Evolutionary conservation across 2,113 vertebrate species (phyloP).

Genomic region (Sinocyclocheilus rhinocerous): DNA sequence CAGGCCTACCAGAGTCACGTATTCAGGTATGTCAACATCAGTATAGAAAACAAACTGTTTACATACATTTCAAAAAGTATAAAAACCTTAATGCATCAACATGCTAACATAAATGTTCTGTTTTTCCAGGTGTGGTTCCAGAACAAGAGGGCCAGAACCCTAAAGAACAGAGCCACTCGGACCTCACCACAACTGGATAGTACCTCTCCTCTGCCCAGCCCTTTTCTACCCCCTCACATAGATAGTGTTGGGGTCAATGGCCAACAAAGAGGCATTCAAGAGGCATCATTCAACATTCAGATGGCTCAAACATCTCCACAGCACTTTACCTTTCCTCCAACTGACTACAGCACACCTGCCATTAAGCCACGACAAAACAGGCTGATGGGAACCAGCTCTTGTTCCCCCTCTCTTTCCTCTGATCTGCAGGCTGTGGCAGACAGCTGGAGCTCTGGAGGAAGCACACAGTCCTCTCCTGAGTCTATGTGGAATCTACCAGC

Average conservation of each 20-base stretch:
- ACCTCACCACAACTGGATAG: conserved; percentile 38
- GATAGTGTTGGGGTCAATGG: conserved; percentile 4
- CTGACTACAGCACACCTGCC: conserved; percentile 55
- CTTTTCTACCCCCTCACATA: conserved; percentile 41
- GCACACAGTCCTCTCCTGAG: conserved; percentile 39
- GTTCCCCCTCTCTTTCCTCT: conserved; percentile 29
- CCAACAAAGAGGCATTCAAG: conserved; percentile 24
- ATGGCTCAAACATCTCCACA: conserved; percentile 43
- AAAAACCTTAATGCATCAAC: not conserved
- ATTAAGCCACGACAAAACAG: conserved; percentile 45
- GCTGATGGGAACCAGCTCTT: conserved; percentile 52
- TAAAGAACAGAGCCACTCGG: conserved; percentile 49
- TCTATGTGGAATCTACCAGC: conserved; percentile 44
- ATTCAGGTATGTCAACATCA: conserved; percentile 53
- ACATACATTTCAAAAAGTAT: not conserved
- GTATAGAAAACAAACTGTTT: not conserved
- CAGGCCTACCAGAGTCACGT: conserved; percentile 61
- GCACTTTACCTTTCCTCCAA: conserved; percentile 37
- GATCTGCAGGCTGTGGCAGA: conserved; percentile 24
- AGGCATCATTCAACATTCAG: conserved; percentile 25
- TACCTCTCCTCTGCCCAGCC: conserved; percentile 40
- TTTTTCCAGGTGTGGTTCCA: conserved; percentile 62
- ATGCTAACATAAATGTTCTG: conserved; percentile 1
- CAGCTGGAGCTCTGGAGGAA: conserved; percentile 44
- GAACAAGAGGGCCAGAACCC: conserved; percentile 62